Evolutionary conservation across 2,888 invertebrate genomes (phyloP).

Genomic region (Hirtodrosophila alboralis): DNA sequence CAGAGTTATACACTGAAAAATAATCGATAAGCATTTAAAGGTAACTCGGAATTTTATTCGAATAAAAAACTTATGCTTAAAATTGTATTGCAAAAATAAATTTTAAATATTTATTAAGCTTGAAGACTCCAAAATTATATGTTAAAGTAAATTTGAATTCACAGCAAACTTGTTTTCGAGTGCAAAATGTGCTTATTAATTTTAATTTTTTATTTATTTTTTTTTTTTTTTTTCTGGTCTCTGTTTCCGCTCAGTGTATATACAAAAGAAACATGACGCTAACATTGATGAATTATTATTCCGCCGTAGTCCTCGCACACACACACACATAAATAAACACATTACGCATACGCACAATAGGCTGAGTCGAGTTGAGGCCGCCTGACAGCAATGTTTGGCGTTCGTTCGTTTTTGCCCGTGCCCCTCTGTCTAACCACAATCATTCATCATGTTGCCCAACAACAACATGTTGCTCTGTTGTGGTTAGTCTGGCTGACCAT

Average conservation of each 20-base stretch:
- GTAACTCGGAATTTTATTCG: too few species aligned
- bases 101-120: too few species aligned
- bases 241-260: slow-evolving; percentile 2
- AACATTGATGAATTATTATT: slow-evolving; percentile 76
- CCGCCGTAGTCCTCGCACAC: slow-evolving; percentile 9
- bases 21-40: too few species aligned
- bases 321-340: slow-evolving; percentile 19
- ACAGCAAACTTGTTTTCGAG: too few species aligned
- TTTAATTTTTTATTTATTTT: slow-evolving; percentile 1
- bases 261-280: slow-evolving; percentile 44
- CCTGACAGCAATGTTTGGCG: slow-evolving; percentile 60
- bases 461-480: slow-evolving; percentile 46
- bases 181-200: too few species aligned
- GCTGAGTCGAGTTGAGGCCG: slow-evolving; percentile 49
- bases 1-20: not conserved
- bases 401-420: slow-evolving; percentile 20
- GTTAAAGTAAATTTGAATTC: too few species aligned
- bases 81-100: too few species aligned
- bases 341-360: slow-evolving; percentile 67
- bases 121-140: too few species aligned
- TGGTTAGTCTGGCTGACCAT: slow-evolving; percentile 42
- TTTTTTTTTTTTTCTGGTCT: too few species aligned
- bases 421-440: slow-evolving; percentile 56
- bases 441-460: slow-evolving; percentile 68
- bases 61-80: too few species aligned